phyloP scores from a whole-genome alignment of 2,113 vertebrate genomes.

The Motacilla alba region DNA sequence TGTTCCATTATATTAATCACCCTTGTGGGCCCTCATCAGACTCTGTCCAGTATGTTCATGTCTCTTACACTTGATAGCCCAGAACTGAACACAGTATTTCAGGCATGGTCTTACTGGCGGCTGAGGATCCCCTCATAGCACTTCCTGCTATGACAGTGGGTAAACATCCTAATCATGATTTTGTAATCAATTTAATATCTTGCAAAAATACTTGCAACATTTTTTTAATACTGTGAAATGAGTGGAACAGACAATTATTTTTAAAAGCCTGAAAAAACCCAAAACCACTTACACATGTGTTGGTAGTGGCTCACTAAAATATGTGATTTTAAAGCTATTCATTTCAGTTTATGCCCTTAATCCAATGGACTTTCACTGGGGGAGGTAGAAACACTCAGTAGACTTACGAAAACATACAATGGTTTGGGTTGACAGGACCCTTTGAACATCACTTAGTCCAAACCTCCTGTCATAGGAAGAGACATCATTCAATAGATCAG shows the following conservation, averaged over 20 bases:
- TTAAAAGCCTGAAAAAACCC: background rate
- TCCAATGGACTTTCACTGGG: background rate
- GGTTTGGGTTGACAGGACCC: background rate
- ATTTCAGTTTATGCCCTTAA: background rate
- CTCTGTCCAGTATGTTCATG: background rate
- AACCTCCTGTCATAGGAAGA: background rate
- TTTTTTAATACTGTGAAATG: background rate
- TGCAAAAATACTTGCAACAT: background rate
- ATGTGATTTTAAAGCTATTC: background rate
- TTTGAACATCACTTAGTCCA: background rate
- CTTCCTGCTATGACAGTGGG: background rate
- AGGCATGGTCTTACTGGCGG: background rate
- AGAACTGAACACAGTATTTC: background rate
- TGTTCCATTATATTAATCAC: background rate
- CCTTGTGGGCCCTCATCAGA: background rate
- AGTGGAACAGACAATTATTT: background rate
- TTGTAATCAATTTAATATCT: background rate
- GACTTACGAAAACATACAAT: background rate
- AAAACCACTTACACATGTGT: background rate
- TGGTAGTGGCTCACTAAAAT: background rate
- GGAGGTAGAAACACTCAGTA: background rate
- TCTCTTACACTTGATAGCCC: background rate
- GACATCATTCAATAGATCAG: background rate
- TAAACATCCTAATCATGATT: background rate
- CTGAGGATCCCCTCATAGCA: background rate